phyloP scores from a whole-genome alignment of 2,113 vertebrate genomes.

The Crotophaga sulcirostris region DNA sequence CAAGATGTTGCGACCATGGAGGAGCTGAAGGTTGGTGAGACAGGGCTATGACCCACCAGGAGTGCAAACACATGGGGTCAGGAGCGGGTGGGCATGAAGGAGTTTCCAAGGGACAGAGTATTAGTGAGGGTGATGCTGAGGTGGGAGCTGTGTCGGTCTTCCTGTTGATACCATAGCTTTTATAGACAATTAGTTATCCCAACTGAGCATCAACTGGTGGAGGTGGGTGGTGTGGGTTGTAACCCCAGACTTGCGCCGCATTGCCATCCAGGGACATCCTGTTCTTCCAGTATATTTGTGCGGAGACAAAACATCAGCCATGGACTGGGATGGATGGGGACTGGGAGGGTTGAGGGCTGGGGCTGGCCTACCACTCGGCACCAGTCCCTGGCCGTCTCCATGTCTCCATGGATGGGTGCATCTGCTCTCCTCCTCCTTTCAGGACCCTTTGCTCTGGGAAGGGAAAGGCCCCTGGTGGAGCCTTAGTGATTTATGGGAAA shows the following conservation, averaged over 20 bases:
- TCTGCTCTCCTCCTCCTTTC: not conserved
- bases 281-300: not conserved
- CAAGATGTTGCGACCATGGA: constrained; percentile 68
- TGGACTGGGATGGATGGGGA: not conserved
- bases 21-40: constrained; percentile 67
- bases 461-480: not conserved
- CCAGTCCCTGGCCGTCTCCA: fast-evolving
- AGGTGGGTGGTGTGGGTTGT: not conserved
- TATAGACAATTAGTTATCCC: not conserved
- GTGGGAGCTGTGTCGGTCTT: not conserved
- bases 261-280: not conserved
- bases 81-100: not conserved
- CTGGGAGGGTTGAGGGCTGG: not conserved
- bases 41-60: not conserved
- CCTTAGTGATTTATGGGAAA: constrained; percentile 1
- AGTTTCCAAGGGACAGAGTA: not conserved
- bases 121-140: not conserved
- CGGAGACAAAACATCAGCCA: not conserved
- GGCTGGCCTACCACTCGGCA: not conserved
- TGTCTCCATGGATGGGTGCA: not conserved
- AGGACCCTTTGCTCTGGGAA: not conserved
- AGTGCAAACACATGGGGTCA: fast-evolving
- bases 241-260: fast-evolving
- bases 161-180: not conserved
- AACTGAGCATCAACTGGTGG: fast-evolving